A percentile compares a stretch with the other conserved stretches of the same genome.
Conservation (phyloP, 2,888 invertebrate genomes). For the Drosophila flavopinicola region DNA sequence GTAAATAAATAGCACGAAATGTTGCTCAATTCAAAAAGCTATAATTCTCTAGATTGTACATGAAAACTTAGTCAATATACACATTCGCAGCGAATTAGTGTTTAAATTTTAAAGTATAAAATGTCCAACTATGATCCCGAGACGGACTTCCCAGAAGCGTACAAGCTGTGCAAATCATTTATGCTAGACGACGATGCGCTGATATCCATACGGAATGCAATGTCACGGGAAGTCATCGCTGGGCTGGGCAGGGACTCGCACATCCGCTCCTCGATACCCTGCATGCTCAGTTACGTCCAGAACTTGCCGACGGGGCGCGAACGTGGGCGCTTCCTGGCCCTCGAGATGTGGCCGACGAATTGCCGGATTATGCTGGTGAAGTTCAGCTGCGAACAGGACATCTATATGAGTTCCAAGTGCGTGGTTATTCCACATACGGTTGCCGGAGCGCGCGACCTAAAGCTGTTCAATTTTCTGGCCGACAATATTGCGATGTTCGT, state of each 20-base stretch:
- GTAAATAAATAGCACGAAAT: slow-evolving; percentile 12
- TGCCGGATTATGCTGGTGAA: slow-evolving; percentile 96
- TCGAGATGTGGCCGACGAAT: slow-evolving; percentile 99
- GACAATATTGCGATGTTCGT: slow-evolving; percentile 94
- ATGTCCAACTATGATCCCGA: slow-evolving; percentile 44
- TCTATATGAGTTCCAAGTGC: slow-evolving; percentile 97
- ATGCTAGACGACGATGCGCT: slow-evolving; percentile 90
- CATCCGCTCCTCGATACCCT: slow-evolving; percentile 91
- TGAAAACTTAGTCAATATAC: not conserved
- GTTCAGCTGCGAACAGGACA: slow-evolving; percentile 89
- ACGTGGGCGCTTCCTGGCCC: slow-evolving; percentile 95
- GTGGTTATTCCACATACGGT: slow-evolving; percentile 96
- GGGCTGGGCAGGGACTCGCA: slow-evolving; percentile 92
- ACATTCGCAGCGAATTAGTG: not conserved
- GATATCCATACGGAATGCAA: slow-evolving; percentile 88
- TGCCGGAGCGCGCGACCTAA: slow-evolving; percentile 93
- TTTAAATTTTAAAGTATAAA: not conserved
- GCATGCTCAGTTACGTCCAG: slow-evolving; percentile 96
- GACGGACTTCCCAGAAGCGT: slow-evolving; percentile 58
- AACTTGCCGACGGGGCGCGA: slow-evolving; percentile 96
- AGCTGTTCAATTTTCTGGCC: slow-evolving; percentile 96
- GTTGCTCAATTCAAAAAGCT: slow-evolving; percentile 41
- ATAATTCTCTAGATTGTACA: not conserved
- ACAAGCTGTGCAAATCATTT: slow-evolving; percentile 84
- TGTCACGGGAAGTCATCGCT: slow-evolving; percentile 89